phyloP scores from a whole-genome alignment of 2,888 invertebrate genomes.

The Aphidoletes aphidimyza region DNA sequence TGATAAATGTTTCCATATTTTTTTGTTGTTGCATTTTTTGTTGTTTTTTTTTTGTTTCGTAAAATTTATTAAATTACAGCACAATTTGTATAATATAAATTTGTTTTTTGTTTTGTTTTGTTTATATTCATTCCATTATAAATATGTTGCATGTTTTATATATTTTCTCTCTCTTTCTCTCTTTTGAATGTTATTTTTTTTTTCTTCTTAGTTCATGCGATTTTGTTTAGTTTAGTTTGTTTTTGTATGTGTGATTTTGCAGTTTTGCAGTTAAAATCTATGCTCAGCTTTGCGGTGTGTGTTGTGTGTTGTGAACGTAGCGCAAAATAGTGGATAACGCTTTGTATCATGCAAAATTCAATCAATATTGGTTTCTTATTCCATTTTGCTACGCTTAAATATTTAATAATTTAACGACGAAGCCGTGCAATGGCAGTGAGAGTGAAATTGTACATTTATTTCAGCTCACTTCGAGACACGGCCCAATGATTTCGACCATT shows the following conservation, averaged over 20 bases:
- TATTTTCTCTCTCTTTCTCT: background rate
- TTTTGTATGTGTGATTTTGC: background rate
- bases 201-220: background rate
- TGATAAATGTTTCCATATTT: background rate
- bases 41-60: background rate
- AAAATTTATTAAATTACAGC: conserved; percentile 31
- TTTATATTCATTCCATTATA: conserved; percentile 23
- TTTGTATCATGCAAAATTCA: too few relatives aligned
- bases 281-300: background rate
- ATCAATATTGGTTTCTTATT: too few relatives aligned
- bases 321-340: background rate
- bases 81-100: conserved; percentile 36
- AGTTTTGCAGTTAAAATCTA: background rate
- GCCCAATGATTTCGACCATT: background rate
- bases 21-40: background rate
- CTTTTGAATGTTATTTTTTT: background rate
- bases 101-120: background rate
- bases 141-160: conserved; percentile 1
- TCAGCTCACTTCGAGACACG: background rate
- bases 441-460: background rate
- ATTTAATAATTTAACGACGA: background rate
- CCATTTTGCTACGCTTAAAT: too few relatives aligned
- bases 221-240: too few relatives aligned
- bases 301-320: background rate
- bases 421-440: background rate